phyloP scores from a whole-genome alignment of 1,140 invertebrate species.

The Melanaphis sacchari region DNA sequence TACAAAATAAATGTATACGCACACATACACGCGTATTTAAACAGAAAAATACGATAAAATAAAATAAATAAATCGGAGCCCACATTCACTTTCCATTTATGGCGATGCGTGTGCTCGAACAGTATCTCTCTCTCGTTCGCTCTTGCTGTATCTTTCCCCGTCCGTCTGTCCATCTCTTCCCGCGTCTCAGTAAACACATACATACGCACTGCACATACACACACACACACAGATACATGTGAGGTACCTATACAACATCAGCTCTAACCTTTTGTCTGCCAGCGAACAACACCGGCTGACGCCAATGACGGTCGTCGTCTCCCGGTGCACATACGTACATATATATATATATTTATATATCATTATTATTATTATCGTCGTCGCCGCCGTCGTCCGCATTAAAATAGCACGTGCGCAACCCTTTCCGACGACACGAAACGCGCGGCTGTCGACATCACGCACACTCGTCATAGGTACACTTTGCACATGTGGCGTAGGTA shows the following conservation, averaged over 20 bases:
- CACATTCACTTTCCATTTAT: constrained; percentile 55
- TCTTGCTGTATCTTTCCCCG: neutral
- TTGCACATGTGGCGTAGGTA: neutral
- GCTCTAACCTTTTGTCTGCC: constrained; percentile 36
- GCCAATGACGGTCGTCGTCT: neutral
- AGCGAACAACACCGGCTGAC: neutral
- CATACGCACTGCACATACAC: too few species aligned
- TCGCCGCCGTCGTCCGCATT: neutral
- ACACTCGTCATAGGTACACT: neutral
- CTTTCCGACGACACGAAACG: neutral
- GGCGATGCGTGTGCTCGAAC: constrained; percentile 16
- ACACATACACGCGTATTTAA: neutral
- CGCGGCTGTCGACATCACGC: neutral
- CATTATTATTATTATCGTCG: neutral
- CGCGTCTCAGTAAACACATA: neutral
- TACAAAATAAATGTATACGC: neutral
- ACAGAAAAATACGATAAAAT: neutral
- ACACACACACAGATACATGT: neutral
- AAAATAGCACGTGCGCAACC: neutral
- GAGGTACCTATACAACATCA: neutral
- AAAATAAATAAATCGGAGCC: constrained; percentile 36
- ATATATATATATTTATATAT: neutral
- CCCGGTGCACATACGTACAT: neutral
- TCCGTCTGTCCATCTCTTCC: neutral
- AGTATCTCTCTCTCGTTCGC: neutral